Conservation (phyloP, 1,140 invertebrate species). For the Geopemphigus sp. region DNA sequence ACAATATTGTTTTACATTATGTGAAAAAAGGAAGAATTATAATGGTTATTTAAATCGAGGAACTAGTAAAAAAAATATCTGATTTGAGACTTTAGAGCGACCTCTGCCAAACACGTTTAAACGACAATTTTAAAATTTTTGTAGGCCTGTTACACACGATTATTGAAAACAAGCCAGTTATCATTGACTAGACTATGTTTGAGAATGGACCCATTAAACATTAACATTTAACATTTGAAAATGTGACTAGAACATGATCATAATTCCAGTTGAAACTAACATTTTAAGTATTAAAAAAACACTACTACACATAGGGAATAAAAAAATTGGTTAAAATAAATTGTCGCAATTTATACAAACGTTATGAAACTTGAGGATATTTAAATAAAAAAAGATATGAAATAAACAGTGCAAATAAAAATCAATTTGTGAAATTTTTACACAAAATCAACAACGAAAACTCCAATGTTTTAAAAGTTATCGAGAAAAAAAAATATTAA, state of each 20-base stretch:
- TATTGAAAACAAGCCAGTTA: slow-evolving; percentile 34
- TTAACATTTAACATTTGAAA: background rate
- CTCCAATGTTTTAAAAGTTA: background rate
- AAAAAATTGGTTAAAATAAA: background rate
- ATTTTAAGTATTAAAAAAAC: background rate
- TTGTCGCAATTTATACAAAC: background rate
- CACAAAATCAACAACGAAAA: slow-evolving; percentile 24
- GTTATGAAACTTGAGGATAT: background rate
- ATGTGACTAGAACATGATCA: background rate
- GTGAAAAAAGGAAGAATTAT: slow-evolving; percentile 20
- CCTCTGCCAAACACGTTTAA: slow-evolving; percentile 11
- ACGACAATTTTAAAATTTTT: slow-evolving; percentile 13
- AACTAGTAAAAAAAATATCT: slow-evolving; percentile 33
- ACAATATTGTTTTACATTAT: slow-evolving; percentile 43
- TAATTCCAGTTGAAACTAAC: background rate
- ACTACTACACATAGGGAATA: background rate
- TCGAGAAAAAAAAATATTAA: background rate
- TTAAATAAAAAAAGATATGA: background rate
- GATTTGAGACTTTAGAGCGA: background rate
- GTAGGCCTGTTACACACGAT: background rate
- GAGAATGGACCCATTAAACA: background rate
- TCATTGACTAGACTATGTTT: slow-evolving; percentile 40
- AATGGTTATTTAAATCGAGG: slow-evolving; percentile 32
- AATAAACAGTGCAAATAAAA: slow-evolving; percentile 14
- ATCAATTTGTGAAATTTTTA: slow-evolving; percentile 23